Evolutionary conservation across 2,113 vertebrate genomes (phyloP).

Genomic region (Chionodraco myersi): DNA sequence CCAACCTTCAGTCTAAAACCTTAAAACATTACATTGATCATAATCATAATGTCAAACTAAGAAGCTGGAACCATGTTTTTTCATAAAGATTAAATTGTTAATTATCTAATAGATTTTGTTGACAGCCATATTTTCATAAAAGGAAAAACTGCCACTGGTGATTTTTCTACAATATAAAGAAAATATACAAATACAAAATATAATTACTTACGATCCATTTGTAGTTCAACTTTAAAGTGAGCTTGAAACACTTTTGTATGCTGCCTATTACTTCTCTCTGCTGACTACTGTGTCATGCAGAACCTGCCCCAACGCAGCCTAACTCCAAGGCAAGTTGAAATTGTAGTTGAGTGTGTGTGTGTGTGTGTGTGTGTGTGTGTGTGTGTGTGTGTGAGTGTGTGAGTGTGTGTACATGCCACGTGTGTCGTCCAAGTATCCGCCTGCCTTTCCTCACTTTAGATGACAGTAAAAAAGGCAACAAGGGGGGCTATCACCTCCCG

Average conservation of each 20-base stretch:
- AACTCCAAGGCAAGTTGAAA: conserved; percentile 3
- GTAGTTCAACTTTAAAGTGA: not conserved
- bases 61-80: too few species aligned
- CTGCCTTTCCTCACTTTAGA: conserved; percentile 67
- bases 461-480: conserved; percentile 62
- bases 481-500: conserved; percentile 58
- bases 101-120: too few species aligned
- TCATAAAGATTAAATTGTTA: too few species aligned
- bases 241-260: not conserved
- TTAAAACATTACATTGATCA: too few species aligned
- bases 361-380: conserved; percentile 14
- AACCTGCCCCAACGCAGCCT: conserved; percentile 36
- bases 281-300: conserved; percentile 16
- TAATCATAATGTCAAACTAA: too few species aligned
- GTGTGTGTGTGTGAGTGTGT: conserved; percentile 12
- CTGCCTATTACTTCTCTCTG: not conserved
- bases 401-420: conserved; percentile 1
- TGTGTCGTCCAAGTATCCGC: conserved; percentile 40
- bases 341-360: not conserved
- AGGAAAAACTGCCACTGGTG: not conserved
- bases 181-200: not conserved
- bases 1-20: too few species aligned
- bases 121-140: too few species aligned
- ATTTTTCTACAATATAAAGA: not conserved
- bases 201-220: too few species aligned